These are phyloP conservation scores for Arctocebus calabarensis DNA, from an alignment of 2,797 vertebrate genomes.

Conservation along the genomic window DNA sequence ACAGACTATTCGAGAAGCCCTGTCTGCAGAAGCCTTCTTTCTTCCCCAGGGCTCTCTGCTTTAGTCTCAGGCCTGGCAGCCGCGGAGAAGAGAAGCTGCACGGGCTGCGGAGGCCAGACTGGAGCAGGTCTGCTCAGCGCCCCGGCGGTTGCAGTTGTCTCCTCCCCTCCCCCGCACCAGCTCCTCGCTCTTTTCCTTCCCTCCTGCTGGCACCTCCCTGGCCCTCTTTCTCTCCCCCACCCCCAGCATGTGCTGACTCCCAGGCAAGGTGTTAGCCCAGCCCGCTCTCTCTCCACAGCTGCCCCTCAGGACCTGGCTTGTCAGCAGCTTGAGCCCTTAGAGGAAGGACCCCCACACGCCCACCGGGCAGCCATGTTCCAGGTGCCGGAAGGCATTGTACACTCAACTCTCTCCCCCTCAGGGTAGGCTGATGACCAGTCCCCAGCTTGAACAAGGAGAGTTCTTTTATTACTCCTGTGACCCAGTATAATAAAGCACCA, in stretches of 20 bases:
- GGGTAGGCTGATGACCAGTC: not conserved
- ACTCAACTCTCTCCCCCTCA: not conserved
- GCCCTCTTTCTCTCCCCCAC: not conserved
- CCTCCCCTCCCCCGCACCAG: not conserved
- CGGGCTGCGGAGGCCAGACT: not conserved
- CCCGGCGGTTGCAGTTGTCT: too few relatives aligned
- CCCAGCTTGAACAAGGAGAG: not conserved
- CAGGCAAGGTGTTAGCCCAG: not conserved
- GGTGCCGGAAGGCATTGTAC: not conserved
- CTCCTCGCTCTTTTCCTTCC: not conserved
- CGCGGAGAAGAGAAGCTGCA: accelerated
- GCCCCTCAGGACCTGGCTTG: not conserved
- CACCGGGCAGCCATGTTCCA: not conserved
- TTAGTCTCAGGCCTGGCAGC: not conserved
- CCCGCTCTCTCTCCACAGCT: not conserved
- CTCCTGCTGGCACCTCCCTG: not conserved
- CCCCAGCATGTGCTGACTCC: not conserved
- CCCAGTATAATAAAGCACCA: not conserved
- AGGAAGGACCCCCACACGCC: not conserved
- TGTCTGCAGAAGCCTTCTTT: not conserved
- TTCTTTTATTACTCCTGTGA: not conserved
- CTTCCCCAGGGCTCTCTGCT: not conserved
- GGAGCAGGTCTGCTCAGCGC: not conserved
- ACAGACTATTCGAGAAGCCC: not conserved
- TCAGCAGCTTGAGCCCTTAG: not conserved